phyloP scores from a whole-genome alignment of 2,113 vertebrate species.

The Hyla sarda region DNA sequence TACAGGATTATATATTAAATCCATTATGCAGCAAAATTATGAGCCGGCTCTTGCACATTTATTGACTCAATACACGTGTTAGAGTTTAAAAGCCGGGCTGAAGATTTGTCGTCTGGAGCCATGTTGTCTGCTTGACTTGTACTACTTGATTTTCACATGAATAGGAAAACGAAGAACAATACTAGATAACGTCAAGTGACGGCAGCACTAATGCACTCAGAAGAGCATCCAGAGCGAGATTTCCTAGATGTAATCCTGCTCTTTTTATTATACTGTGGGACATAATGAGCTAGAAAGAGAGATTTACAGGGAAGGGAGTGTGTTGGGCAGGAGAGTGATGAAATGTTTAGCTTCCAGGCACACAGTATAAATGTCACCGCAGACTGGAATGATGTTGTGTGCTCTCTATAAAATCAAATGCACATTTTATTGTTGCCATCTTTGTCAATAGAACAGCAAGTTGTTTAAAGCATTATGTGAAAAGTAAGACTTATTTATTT shows the following conservation, averaged over 20 bases:
- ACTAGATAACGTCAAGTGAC: slow-evolving; percentile 38
- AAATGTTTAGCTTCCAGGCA: slow-evolving; percentile 31
- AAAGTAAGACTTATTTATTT: no score
- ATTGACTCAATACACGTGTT: slow-evolving; percentile 65
- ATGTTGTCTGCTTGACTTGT: slow-evolving; percentile 59
- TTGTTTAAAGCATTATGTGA: no score
- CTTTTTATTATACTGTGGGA: slow-evolving; percentile 31
- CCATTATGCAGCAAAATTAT: slow-evolving; percentile 68
- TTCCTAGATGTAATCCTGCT: slow-evolving; percentile 44
- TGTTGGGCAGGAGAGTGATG: slow-evolving; percentile 18
- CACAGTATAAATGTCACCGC: slow-evolving; percentile 1
- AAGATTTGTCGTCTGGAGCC: slow-evolving; percentile 66
- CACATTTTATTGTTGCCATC: background rate
- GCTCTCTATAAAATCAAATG: no score
- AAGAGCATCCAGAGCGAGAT: slow-evolving; percentile 31
- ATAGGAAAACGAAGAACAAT: slow-evolving; percentile 48
- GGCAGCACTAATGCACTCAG: slow-evolving; percentile 29
- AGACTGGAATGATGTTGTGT: background rate
- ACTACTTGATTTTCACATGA: slow-evolving; percentile 44
- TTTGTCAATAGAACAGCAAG: no score
- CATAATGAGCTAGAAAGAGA: slow-evolving; percentile 27
- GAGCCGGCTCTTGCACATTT: slow-evolving; percentile 65
- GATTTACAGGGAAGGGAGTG: slow-evolving; percentile 19
- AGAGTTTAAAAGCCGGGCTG: slow-evolving; percentile 62
- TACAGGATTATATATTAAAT: slow-evolving; percentile 68